phyloP scores from a whole-genome alignment of 2,888 invertebrate genomes.

The Macrophya annulata region DNA sequence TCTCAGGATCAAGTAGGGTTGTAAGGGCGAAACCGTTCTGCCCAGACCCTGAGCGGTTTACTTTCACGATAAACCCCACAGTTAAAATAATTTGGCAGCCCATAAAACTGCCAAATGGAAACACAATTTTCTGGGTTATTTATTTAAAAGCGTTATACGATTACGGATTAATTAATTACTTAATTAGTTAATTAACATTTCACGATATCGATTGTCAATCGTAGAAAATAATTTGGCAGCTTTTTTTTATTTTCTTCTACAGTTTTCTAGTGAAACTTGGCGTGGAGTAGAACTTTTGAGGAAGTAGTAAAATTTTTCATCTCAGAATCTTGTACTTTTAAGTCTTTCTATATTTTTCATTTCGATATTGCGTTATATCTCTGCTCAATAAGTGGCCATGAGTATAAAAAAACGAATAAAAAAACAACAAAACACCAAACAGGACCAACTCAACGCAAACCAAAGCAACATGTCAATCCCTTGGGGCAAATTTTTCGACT shows the following conservation, averaged over 20 bases:
- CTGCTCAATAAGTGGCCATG: slow-evolving; percentile 14
- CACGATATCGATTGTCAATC: too few relatives aligned
- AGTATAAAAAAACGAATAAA: too few relatives aligned
- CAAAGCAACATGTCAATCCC: slow-evolving; percentile 22
- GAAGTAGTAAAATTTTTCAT: neutral
- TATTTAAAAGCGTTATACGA: neutral
- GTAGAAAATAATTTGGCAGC: neutral
- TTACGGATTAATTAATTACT: neutral
- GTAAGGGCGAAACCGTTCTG: too few relatives aligned
- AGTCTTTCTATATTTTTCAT: neutral
- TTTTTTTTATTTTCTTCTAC: too few relatives aligned
- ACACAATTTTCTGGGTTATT: neutral
- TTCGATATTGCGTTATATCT: neutral
- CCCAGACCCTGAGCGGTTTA: slow-evolving; percentile 27
- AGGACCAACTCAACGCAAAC: slow-evolving; percentile 5
- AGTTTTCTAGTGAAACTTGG: neutral
- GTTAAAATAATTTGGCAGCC: slow-evolving; percentile 13
- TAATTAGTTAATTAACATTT: neutral
- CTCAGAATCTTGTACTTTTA: neutral
- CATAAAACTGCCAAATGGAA: neutral
- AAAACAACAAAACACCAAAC: neutral
- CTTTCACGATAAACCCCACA: slow-evolving; percentile 21
- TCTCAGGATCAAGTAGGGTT: slow-evolving; percentile 29
- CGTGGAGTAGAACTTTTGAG: neutral
- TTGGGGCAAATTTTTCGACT: slow-evolving; percentile 21